Percentiles rank a stretch among this genome's conserved stretches.
These are phyloP conservation scores for Syngnathus floridae DNA, from an alignment of 2,113 vertebrate species.

Conservation along the genomic window DNA sequence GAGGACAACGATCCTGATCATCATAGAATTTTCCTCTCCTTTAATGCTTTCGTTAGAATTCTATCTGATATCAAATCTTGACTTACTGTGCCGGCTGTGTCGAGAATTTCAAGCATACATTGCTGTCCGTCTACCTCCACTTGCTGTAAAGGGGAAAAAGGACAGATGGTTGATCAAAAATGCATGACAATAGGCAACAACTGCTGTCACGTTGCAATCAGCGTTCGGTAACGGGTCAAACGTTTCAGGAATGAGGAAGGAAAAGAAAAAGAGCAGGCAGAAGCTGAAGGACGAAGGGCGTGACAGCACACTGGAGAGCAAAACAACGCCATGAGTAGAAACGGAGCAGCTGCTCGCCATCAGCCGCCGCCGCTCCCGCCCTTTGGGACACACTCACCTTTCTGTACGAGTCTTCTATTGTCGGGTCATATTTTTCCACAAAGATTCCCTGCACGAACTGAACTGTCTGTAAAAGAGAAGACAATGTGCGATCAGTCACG, in stretches of 20 bases:
- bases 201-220: neutral
- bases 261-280: constrained; percentile 10
- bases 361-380: constrained; percentile 15
- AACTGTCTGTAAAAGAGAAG: constrained; percentile 79
- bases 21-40: neutral
- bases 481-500: constrained; percentile 3
- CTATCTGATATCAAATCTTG: neutral
- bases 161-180: constrained; percentile 12
- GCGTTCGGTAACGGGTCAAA: neutral
- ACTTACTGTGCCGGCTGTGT: constrained; percentile 97
- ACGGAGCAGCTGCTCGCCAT: constrained; percentile 48
- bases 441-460: constrained; percentile 99
- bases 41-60: neutral
- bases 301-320: constrained; percentile 1
- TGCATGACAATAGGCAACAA: neutral
- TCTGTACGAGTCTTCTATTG: constrained; percentile 99
- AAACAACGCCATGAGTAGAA: constrained; percentile 33
- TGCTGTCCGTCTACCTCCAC: constrained; percentile 98
- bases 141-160: constrained; percentile 74
- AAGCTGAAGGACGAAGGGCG: neutral
- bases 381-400: constrained; percentile 79
- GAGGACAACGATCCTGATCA: neutral
- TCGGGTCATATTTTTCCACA: constrained; percentile 99
- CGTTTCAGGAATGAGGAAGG: neutral
- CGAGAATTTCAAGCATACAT: constrained; percentile 99